Conservation (phyloP, 1,140 invertebrate genomes). For the Drosophila triauraria region DNA sequence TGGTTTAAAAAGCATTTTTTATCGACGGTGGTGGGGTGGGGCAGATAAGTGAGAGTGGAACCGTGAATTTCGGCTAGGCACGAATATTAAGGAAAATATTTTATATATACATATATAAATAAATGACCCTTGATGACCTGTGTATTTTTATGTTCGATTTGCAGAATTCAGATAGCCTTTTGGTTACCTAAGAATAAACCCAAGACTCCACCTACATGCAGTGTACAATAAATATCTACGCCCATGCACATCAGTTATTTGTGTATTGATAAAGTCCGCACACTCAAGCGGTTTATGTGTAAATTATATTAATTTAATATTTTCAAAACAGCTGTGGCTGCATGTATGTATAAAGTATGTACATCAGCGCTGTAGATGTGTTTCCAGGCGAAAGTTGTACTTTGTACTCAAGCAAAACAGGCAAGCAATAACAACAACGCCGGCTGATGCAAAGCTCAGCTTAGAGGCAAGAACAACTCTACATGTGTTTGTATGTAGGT, state of each 20-base stretch:
- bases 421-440: constrained; percentile 8
- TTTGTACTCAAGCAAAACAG: constrained; percentile 50
- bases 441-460: constrained; percentile 54
- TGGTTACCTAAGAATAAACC: constrained; percentile 3
- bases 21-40: background rate
- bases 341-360: background rate
- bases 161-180: background rate
- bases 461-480: constrained; percentile 40
- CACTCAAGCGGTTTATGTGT: background rate
- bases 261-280: background rate
- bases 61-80: no score
- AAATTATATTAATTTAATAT: constrained; percentile 16
- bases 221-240: no score
- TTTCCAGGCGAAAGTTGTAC: constrained; percentile 49
- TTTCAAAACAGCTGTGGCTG: constrained; percentile 22
- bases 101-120: background rate
- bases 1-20: constrained; percentile 25
- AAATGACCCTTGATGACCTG: background rate
- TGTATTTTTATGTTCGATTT: background rate
- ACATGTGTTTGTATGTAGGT: no score
- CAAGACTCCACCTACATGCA: background rate
- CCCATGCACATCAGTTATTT: background rate
- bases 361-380: constrained; percentile 4
- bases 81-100: no score
- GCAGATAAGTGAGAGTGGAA: background rate